A percentile compares a stretch with the other conserved stretches of the same genome.
phyloP scores from a whole-genome alignment of 2,113 vertebrate genomes.

The Rafetus swinhoei region DNA sequence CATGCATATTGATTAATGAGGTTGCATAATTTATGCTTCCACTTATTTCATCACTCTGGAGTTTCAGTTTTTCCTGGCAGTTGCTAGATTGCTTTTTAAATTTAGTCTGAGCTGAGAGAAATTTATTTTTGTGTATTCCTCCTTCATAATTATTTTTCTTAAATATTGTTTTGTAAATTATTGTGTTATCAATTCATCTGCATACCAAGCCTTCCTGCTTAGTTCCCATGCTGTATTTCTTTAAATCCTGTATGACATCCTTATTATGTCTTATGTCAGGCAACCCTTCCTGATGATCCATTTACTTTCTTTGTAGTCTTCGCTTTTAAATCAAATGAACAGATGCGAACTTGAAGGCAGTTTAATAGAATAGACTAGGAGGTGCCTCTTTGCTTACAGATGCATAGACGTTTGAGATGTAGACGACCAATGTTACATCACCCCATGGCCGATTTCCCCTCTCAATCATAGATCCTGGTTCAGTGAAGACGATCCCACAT shows the following conservation, averaged over 20 bases:
- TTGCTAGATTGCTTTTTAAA: constrained; percentile 70
- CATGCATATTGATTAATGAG: neutral
- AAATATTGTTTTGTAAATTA: constrained; percentile 64
- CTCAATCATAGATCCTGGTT: neutral
- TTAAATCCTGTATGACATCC: constrained; percentile 55
- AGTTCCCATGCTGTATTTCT: constrained; percentile 28
- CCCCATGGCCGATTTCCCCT: neutral
- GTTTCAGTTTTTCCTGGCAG: constrained; percentile 21
- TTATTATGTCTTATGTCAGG: constrained; percentile 63
- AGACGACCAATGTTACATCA: neutral
- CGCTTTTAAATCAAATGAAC: constrained; percentile 29
- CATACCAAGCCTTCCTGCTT: constrained; percentile 25
- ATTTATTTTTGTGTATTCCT: constrained; percentile 63
- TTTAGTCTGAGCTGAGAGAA: constrained; percentile 57
- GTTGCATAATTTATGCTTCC: constrained; percentile 32
- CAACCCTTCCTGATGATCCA: constrained; percentile 45
- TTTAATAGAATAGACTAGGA: neutral
- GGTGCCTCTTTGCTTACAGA: neutral
- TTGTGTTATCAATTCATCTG: constrained; percentile 34
- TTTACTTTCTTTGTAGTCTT: constrained; percentile 22
- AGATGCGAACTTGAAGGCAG: constrained; percentile 31
- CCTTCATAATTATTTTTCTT: constrained; percentile 47
- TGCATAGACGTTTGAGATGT: rapidly evolving
- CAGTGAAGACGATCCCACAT: neutral
- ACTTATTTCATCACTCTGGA: constrained; percentile 47